A percentile compares a stretch with the other conserved stretches of the same genome.
These are phyloP conservation scores for Drosophila glabriapex DNA, from an alignment of 2,888 invertebrate genomes.

Conservation along the genomic window DNA sequence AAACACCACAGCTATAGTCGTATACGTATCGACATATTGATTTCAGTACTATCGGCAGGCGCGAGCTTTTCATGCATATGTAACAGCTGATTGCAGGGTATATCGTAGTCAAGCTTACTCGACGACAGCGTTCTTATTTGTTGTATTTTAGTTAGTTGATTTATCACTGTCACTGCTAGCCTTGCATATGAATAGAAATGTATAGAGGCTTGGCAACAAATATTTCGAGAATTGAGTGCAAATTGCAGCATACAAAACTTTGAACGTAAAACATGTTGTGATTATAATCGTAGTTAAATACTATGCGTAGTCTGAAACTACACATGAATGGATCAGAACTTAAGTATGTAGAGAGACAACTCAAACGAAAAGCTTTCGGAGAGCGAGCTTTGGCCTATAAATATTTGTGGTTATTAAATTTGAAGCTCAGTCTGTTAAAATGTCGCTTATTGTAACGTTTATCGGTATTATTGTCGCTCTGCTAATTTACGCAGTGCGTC, in stretches of 20 bases:
- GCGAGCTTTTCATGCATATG: background rate
- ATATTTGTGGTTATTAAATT: slow-evolving; percentile 2
- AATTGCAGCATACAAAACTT: slow-evolving; percentile 4
- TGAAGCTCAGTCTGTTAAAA: slow-evolving; percentile 42
- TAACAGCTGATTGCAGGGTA: background rate
- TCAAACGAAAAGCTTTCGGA: slow-evolving; percentile 8
- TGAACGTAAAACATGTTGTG: background rate
- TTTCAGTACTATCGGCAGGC: background rate
- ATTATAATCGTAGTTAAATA: background rate
- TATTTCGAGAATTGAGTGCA: slow-evolving; percentile 5
- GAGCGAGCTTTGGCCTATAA: slow-evolving; percentile 39
- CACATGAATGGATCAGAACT: background rate
- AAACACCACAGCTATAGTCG: too few species aligned
- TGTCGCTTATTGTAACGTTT: slow-evolving; percentile 57
- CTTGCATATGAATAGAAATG: background rate
- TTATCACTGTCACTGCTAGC: too few species aligned
- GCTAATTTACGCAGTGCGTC: slow-evolving; percentile 46
- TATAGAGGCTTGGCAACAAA: background rate
- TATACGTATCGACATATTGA: too few species aligned
- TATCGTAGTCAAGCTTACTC: background rate
- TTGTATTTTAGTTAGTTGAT: background rate
- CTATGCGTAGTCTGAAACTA: too few species aligned
- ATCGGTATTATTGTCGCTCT: slow-evolving; percentile 44
- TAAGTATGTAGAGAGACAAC: background rate
- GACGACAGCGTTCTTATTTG: background rate